Evolutionary conservation across 2,888 invertebrate genomes (phyloP).

Genomic region (Torymus texanus): DNA sequence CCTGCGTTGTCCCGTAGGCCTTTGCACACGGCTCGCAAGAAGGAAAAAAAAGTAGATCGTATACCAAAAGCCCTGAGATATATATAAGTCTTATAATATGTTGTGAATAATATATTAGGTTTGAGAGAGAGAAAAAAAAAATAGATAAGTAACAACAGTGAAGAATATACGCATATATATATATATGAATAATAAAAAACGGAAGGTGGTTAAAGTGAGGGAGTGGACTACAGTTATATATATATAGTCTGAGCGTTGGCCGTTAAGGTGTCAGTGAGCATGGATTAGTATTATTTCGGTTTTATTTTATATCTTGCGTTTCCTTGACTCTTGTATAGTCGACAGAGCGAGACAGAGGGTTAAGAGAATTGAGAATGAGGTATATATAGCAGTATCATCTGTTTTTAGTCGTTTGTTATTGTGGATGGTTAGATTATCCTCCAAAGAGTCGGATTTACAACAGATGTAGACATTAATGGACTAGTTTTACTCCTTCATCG

Average conservation of each 20-base stretch:
- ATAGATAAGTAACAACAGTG: slow-evolving; percentile 27
- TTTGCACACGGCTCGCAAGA: slow-evolving; percentile 34
- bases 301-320: slow-evolving; percentile 25
- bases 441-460: slow-evolving; percentile 13
- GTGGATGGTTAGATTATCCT: background rate
- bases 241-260: slow-evolving; percentile 61
- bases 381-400: slow-evolving; percentile 10
- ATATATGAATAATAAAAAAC: slow-evolving; percentile 40
- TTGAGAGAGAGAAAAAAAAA: slow-evolving; percentile 26
- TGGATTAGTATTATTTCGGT: slow-evolving; percentile 59
- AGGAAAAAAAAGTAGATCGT: background rate
- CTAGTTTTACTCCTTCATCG: background rate
- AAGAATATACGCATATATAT: background rate
- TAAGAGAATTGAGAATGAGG: slow-evolving; percentile 23
- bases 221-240: slow-evolving; percentile 47
- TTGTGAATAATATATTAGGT: slow-evolving; percentile 34
- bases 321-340: slow-evolving; percentile 12
- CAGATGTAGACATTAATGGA: background rate
- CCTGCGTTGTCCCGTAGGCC: slow-evolving; percentile 7
- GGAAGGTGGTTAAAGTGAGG: slow-evolving; percentile 48
- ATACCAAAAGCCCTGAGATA: slow-evolving; percentile 22
- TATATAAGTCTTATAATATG: slow-evolving; percentile 18
- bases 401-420: slow-evolving; percentile 35
- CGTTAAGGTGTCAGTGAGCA: slow-evolving; percentile 67
- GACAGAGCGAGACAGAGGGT: slow-evolving; percentile 19